Base-by-base conservation (phyloP, 2,888 invertebrate species). In the Phymatocera aterrima region DNA sequence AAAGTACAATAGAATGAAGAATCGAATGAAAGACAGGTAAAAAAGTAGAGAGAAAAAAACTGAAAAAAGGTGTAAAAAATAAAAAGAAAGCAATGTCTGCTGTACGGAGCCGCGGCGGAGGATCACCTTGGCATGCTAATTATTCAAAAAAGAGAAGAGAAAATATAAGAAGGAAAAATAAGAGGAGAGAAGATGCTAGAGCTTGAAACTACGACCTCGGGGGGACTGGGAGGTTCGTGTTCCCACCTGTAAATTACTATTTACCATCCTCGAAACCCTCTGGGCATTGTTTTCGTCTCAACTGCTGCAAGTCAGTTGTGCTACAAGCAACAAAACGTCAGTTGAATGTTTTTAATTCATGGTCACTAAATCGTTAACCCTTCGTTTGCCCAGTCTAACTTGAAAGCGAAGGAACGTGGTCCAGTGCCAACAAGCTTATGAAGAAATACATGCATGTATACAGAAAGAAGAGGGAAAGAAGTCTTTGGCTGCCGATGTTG, bases 161-260 rank as follows among this genome's bases (percentile, higher is more conserved):
- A 46, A 68, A 68, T 21, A 51, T 31, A 18, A 51, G 2, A 31
- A 46, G 28, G 28, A 21, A 24, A 60, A 21, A 40, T 40, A 51
- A 51, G n/a, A 60, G 28, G 8, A 28, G 15, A 24, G 51, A 72
- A 72, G 28, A 51, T 34, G 72, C 51, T 34, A 51, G 18, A 31
- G 18, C n/a, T 51, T 18, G 21, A 51, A 72, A 72, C 48, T 51
- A 51, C 48, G n/a, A 72, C 72, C 72, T 51, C 48, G 34, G 51
- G 48, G 34, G 24, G 10, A 6, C 43, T 21, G 43, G 68, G 43
- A 21, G 46, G 12, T 0, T 12, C 28, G 10, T 51, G 48, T 72
- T 72, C 72, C 72, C 72, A 72, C 72, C 72, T 72, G 72, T 72
- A 72, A 72, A 72, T 72, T 72, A 72, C 72, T 72, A 72, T 72